Conservation (phyloP, 1,140 invertebrate genomes). For the Drosophila pallidifrons region DNA sequence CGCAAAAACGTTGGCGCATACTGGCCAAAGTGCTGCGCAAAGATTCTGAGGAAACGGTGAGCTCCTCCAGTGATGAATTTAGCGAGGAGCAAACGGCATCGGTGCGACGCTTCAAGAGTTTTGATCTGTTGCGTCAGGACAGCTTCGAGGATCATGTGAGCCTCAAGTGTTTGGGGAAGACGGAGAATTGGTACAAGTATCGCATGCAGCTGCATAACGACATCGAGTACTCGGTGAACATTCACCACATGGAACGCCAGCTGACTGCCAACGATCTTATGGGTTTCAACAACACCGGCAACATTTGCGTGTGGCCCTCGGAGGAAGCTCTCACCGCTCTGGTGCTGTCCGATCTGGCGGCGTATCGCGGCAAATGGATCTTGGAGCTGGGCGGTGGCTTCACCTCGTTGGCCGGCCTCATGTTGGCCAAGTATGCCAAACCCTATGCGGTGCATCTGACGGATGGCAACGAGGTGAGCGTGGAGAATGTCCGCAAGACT, state of each 20-base stretch:
- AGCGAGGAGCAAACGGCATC: slow-evolving; percentile 76
- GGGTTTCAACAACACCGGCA: slow-evolving; percentile 96
- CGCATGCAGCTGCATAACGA: slow-evolving; percentile 84
- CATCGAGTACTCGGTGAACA: slow-evolving; percentile 85
- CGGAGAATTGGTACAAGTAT: slow-evolving; percentile 87
- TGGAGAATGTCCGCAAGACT: slow-evolving; percentile 90
- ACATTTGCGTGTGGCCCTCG: slow-evolving; percentile 95
- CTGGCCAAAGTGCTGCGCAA: slow-evolving; percentile 88
- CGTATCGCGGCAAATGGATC: slow-evolving; percentile 89
- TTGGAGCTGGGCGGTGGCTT: slow-evolving; percentile 94
- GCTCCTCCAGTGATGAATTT: slow-evolving; percentile 74
- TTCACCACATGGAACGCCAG: slow-evolving; percentile 87
- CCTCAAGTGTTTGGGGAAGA: slow-evolving; percentile 77
- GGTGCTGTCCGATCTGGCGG: slow-evolving; percentile 88
- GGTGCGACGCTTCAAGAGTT: slow-evolving; percentile 81
- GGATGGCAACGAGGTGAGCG: slow-evolving; percentile 92
- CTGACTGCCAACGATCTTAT: slow-evolving; percentile 90
- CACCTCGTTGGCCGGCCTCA: slow-evolving; percentile 92
- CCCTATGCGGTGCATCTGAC: slow-evolving; percentile 89
- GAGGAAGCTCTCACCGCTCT: slow-evolving; percentile 93
- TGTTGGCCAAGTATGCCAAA: slow-evolving; percentile 89
- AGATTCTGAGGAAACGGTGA: slow-evolving; percentile 82
- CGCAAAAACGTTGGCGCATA: slow-evolving; percentile 89
- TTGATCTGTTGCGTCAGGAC: slow-evolving; percentile 80
- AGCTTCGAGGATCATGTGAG: slow-evolving; percentile 79